Evolutionary conservation across 2,888 invertebrate species (phyloP).

Genomic region (Troides aeacus): DNA sequence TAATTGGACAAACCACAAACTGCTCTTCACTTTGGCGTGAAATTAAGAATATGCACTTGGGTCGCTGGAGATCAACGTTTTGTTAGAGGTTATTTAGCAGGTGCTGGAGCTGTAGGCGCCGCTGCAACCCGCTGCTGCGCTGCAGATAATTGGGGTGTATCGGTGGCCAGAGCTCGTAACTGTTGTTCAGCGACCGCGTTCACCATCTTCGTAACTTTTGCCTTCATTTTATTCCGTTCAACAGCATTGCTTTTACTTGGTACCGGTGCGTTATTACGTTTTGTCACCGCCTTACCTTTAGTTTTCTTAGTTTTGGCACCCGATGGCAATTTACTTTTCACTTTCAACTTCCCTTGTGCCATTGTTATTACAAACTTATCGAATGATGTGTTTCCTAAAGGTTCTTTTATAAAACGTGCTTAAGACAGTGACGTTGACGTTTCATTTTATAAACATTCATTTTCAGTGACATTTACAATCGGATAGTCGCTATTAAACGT

Average conservation of each 20-base stretch:
- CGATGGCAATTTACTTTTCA: conserved; percentile 81
- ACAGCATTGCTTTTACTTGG: conserved; percentile 81
- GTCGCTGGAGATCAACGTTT: background rate
- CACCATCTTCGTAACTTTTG: conserved; percentile 84
- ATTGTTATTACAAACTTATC: conserved; percentile 52
- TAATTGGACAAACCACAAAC: background rate
- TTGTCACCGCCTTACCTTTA: conserved; percentile 79
- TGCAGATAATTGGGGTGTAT: conserved; percentile 73
- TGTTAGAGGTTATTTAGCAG: conserved; percentile 48
- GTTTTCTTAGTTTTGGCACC: conserved; percentile 76
- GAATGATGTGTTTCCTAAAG: background rate
- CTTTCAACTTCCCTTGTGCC: conserved; percentile 86
- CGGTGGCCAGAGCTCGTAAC: conserved; percentile 79
- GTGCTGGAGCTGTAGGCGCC: conserved; percentile 67
- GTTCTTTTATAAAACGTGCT: conserved; percentile 1
- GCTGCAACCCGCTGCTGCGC: conserved; percentile 68
- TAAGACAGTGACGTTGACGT: conserved; percentile 2
- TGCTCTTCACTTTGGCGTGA: background rate
- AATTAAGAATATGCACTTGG: background rate
- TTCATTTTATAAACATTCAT: conserved; percentile 1
- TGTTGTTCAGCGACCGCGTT: conserved; percentile 85
- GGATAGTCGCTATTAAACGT: background rate
- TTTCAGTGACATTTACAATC: background rate
- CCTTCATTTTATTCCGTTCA: conserved; percentile 83
- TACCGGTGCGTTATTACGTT: conserved; percentile 83